These are phyloP conservation scores for Campoletis sonorensis DNA, from an alignment of 1,140 invertebrate species.

Conservation along the genomic window DNA sequence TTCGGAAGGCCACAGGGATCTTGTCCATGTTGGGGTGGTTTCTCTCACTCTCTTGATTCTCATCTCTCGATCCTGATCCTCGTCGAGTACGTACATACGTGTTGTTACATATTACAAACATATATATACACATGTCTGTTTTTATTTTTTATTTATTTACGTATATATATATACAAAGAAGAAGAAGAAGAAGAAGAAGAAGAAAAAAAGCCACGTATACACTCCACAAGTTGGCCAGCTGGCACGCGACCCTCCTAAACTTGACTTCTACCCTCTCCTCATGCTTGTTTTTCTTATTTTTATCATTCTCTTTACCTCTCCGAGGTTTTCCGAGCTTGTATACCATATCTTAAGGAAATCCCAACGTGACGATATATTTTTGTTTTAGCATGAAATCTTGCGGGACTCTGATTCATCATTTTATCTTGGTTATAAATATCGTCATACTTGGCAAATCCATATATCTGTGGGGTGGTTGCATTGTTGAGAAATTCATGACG, in stretches of 20 bases:
- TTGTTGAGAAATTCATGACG: constrained; percentile 38
- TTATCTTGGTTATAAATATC: not conserved
- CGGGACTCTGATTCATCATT: constrained; percentile 60
- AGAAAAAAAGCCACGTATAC: too few species aligned
- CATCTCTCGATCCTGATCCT: constrained; percentile 17
- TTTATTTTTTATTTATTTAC: too few species aligned
- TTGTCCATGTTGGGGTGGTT: not conserved
- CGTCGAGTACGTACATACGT: too few species aligned
- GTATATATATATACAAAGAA: too few species aligned
- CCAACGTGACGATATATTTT: constrained; percentile 63
- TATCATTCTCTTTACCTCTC: constrained; percentile 44
- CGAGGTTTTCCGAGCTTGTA: constrained; percentile 44
- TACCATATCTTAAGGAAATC: constrained; percentile 40
- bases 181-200: too few species aligned
- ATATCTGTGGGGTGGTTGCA: not conserved
- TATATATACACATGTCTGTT: not conserved
- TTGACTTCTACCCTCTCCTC: constrained; percentile 23
- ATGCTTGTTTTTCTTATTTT: constrained; percentile 20
- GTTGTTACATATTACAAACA: not conserved
- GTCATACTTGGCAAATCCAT: not conserved
- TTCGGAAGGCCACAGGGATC: not conserved
- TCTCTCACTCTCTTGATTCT: constrained; percentile 37
- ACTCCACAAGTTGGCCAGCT: constrained; percentile 40
- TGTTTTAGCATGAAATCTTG: constrained; percentile 60
- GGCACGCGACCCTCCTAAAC: constrained; percentile 46